These are phyloP conservation scores for Tortricodes alternella DNA, from an alignment of 2,888 invertebrate genomes.

Conservation along the genomic window DNA sequence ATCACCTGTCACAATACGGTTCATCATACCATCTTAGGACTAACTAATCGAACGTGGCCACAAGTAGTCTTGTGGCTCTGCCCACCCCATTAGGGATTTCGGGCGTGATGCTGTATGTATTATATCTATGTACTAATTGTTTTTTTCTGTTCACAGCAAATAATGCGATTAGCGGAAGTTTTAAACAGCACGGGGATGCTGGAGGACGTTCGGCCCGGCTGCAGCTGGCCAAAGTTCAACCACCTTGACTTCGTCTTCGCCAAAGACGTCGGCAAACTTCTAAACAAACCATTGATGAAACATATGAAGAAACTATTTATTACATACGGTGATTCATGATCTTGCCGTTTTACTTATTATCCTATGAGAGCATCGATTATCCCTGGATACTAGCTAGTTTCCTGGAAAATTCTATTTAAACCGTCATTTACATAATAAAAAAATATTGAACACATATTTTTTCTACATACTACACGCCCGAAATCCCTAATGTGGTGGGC, in stretches of 20 bases:
- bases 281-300: constrained; percentile 60
- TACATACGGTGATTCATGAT: constrained; percentile 56
- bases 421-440: too few species aligned
- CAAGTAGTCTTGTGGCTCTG: too few species aligned
- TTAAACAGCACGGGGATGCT: constrained; percentile 56
- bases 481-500: too few species aligned
- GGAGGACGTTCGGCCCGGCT: constrained; percentile 54
- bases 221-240: constrained; percentile 72
- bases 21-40: too few species aligned
- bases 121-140: neutral
- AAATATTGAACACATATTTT: too few species aligned
- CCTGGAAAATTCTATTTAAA: too few species aligned
- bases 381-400: too few species aligned
- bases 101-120: neutral
- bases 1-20: too few species aligned
- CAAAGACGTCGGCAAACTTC: constrained; percentile 62
- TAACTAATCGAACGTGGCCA: too few species aligned
- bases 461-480: too few species aligned
- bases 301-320: constrained; percentile 55
- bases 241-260: constrained; percentile 74
- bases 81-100: too few species aligned
- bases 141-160: constrained; percentile 55
- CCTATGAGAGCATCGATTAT: too few species aligned
- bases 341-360: constrained; percentile 31
- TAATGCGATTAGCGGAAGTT: constrained; percentile 56